A percentile compares a stretch with the other conserved stretches of the same genome.
phyloP scores from a whole-genome alignment of 2,113 vertebrate genomes.

The Balaeniceps rex region DNA sequence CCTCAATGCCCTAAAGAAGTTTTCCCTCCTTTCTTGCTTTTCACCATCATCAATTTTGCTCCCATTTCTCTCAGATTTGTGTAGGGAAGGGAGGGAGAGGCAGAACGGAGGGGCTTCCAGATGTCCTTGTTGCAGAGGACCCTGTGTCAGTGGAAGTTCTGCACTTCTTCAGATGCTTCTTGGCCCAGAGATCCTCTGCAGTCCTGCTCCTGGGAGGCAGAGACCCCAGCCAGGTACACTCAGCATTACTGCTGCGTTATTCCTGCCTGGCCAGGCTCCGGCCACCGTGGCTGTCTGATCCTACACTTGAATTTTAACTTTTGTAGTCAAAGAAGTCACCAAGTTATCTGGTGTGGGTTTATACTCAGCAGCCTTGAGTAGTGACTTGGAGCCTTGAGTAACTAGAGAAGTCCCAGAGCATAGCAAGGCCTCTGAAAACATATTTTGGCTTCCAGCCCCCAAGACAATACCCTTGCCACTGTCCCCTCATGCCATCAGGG shows the following conservation, averaged over 20 bases:
- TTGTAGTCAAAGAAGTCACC: not conserved
- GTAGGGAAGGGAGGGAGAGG: not conserved
- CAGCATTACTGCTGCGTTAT: not conserved
- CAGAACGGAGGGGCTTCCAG: not conserved
- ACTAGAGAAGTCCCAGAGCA: not conserved
- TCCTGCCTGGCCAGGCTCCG: not conserved
- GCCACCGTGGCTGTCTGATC: not conserved
- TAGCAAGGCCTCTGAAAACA: not conserved
- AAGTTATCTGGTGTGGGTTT: not conserved
- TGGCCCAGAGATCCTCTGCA: not conserved
- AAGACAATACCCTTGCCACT: not conserved
- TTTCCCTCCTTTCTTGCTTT: not conserved
- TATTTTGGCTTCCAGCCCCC: not conserved
- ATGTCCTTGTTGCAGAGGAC: not conserved
- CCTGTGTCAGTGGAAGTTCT: not conserved
- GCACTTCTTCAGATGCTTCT: not conserved
- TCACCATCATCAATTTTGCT: not conserved
- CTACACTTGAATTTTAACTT: not conserved
- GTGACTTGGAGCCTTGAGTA: not conserved
- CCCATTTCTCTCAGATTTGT: not conserved
- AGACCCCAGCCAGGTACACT: rapidly evolving
- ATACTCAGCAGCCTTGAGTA: not conserved
- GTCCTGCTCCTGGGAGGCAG: not conserved
- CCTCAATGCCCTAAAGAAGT: not conserved
- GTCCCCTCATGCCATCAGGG: not conserved